Evolutionary conservation across 1,140 invertebrate species (phyloP).

Genomic region (Zaprionus nigranus): DNA sequence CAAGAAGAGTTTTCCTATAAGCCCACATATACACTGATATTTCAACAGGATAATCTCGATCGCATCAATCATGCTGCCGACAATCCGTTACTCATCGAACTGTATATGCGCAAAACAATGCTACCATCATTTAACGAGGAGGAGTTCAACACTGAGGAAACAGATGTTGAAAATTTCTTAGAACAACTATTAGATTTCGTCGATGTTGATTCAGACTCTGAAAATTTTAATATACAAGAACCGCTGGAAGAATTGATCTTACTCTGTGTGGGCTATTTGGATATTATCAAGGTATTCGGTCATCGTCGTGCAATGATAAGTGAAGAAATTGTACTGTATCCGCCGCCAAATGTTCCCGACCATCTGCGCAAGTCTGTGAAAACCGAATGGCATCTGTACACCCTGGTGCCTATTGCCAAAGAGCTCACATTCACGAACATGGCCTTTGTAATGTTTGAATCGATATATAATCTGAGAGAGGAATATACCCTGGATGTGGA

Average conservation of each 20-base stretch:
- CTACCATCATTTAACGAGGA: not conserved
- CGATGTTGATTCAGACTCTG: not conserved
- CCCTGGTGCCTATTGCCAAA: conserved; percentile 69
- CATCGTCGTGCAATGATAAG: conserved; percentile 53
- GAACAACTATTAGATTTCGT: not conserved
- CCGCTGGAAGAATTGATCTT: conserved; percentile 23
- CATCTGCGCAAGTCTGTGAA: conserved; percentile 45
- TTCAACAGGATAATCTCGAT: conserved; percentile 70
- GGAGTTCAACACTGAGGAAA: not conserved
- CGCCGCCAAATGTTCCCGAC: conserved; percentile 48
- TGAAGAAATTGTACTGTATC: conserved; percentile 56
- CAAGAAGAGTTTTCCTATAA: conserved; percentile 39
- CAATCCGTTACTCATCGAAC: conserved; percentile 63
- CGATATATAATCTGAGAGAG: conserved; percentile 62
- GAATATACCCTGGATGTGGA: conserved; percentile 39
- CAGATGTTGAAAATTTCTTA: not conserved
- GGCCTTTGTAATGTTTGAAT: conserved; percentile 64
- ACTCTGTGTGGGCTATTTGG: conserved; percentile 63
- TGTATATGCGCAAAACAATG: conserved; percentile 44
- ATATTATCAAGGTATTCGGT: conserved; percentile 68
- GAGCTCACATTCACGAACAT: conserved; percentile 63
- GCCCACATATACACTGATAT: conserved; percentile 68
- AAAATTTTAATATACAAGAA: not conserved
- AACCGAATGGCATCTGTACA: conserved; percentile 72
- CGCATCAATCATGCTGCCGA: conserved; percentile 63